Evolutionary conservation across 2,113 vertebrate species (phyloP).

Genomic region (Climacteris rufus): DNA sequence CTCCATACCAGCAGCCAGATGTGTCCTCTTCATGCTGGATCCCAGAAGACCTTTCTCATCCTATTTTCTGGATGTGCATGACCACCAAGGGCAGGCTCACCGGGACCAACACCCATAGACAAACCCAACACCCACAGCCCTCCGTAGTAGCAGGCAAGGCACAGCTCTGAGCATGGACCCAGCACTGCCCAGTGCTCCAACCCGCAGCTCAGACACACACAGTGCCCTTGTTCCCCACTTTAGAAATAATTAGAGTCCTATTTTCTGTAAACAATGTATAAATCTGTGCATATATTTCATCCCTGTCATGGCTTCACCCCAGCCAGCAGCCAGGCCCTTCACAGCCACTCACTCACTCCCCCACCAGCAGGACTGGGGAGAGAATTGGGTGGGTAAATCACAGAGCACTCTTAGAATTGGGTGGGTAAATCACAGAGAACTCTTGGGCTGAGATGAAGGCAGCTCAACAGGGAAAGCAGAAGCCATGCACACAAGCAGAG

Average conservation of each 20-base stretch:
- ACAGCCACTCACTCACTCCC: neutral
- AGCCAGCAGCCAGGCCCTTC: neutral
- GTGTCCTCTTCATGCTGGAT: neutral
- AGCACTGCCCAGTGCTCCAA: neutral
- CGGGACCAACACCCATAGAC: no score
- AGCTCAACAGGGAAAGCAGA: neutral
- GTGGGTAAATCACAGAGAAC: no score
- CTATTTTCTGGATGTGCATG: neutral
- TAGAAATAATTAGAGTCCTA: neutral
- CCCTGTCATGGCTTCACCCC: neutral
- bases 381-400: no score
- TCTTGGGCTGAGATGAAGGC: accelerated
- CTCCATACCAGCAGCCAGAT: neutral
- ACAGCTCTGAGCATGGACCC: neutral
- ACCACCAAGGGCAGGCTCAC: neutral
- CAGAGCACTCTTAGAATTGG: no score
- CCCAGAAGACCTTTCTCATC: neutral
- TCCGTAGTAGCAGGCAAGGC: neutral
- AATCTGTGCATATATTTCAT: neutral
- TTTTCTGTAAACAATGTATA: neutral
- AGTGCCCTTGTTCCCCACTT: neutral
- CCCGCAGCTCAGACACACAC: neutral
- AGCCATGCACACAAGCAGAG: neutral
- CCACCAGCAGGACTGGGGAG: neutral
- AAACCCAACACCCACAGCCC: neutral